Evolutionary conservation across 2,113 vertebrate genomes (phyloP).

Genomic region (Sebastes schlegelii): DNA sequence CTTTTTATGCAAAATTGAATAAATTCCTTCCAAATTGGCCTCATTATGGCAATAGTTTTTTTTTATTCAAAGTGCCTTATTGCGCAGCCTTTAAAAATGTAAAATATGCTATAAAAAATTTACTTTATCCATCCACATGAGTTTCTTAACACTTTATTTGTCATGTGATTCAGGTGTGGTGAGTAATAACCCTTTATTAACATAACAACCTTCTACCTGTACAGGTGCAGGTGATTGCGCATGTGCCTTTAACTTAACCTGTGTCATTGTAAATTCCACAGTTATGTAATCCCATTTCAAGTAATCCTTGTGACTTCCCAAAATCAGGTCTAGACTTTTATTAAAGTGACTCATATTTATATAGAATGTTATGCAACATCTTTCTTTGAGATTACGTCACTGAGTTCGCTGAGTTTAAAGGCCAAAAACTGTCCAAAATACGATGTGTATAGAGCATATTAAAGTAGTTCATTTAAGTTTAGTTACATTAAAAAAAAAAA

Average conservation of each 20-base stretch:
- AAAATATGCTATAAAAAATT: not conserved
- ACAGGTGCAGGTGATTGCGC: not conserved
- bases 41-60: not conserved
- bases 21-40: not conserved
- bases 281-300: constrained; percentile 1
- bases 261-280: not conserved
- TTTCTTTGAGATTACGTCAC: not conserved
- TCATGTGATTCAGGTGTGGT: not conserved
- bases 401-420: not conserved
- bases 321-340: not conserved
- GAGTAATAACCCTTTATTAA: not conserved
- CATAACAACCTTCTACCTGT: too few species aligned
- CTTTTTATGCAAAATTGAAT: not conserved
- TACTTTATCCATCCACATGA: not conserved
- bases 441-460: too few species aligned
- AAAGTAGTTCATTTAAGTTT: too few species aligned
- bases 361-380: not conserved
- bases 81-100: not conserved
- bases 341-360: not conserved
- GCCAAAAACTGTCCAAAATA: not conserved
- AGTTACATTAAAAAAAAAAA: too few species aligned
- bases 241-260: not conserved
- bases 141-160: not conserved
- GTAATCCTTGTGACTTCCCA: not conserved
- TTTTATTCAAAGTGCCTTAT: not conserved